Evolutionary conservation across 2,113 vertebrate genomes (phyloP).

Genomic region (Toxostoma redivivum): DNA sequence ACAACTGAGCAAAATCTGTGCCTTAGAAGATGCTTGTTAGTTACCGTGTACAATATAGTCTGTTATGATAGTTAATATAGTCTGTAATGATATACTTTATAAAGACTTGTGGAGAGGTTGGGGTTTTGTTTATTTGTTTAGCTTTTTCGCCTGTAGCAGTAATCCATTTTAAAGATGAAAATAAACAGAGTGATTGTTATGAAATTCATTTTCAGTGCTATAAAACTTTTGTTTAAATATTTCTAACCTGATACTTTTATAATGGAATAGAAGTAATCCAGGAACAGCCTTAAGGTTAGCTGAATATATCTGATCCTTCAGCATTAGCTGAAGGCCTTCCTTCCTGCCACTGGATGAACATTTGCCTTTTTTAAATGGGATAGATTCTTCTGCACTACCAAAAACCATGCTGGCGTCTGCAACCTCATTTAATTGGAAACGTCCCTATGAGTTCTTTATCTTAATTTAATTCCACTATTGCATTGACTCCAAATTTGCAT

Average conservation of each 20-base stretch:
- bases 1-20: neutral
- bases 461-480: neutral
- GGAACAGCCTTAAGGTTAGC: neutral
- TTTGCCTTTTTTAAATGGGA: neutral
- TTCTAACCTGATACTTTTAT: neutral
- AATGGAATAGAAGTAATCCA: neutral
- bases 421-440: neutral
- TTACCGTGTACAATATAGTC: too few relatives aligned
- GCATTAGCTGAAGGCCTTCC: neutral
- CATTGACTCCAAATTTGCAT: neutral
- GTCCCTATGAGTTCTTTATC: neutral
- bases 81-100: neutral
- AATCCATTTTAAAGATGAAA: conserved; percentile 36
- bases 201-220: conserved; percentile 31
- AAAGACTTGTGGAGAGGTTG: neutral
- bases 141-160: neutral
- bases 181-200: neutral
- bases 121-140: neutral
- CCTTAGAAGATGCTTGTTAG: neutral
- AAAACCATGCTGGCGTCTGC: neutral
- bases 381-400: neutral
- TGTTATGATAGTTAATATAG: too few relatives aligned
- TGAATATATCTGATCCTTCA: conserved; percentile 3
- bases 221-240: conserved; percentile 32
- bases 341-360: neutral